These are phyloP conservation scores for Morbakka virulenta DNA, from an alignment of 30 jellyfish, hydroid and myxozoan species.

Conservation along the genomic window DNA sequence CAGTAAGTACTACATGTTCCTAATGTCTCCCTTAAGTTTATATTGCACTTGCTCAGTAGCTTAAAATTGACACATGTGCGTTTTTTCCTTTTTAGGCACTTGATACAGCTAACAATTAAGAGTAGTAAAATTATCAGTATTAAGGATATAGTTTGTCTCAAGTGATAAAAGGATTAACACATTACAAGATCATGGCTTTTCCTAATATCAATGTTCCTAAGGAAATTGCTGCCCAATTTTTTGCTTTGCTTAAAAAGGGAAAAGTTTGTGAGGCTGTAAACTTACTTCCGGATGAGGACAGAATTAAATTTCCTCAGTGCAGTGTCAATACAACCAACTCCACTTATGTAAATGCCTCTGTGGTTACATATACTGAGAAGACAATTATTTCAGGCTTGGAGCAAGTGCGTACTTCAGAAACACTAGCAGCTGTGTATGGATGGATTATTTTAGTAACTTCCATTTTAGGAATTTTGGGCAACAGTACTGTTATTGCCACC, in stretches of 20 bases:
- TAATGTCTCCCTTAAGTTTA: too few species aligned
- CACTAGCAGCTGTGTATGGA: background rate
- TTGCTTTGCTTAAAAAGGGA: too few species aligned
- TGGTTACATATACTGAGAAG: background rate
- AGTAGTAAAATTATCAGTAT: too few species aligned
- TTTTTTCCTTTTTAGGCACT: too few species aligned
- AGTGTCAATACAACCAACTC: background rate
- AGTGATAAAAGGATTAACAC: too few species aligned
- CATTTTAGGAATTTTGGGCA: conserved; percentile 23
- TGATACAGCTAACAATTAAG: too few species aligned
- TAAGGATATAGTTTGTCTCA: too few species aligned
- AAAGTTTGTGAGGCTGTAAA: background rate
- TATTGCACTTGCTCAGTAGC: too few species aligned
- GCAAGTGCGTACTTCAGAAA: background rate
- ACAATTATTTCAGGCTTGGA: background rate
- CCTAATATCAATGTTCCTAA: background rate
- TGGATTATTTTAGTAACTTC: conserved; percentile 3
- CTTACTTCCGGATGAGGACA: background rate
- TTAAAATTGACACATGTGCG: too few species aligned
- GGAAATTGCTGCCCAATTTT: background rate
- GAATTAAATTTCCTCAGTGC: background rate
- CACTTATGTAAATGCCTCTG: background rate
- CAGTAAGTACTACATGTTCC: too few species aligned
- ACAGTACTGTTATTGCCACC: conserved; percentile 12
- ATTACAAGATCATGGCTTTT: too few species aligned